Conservation (phyloP, 2,113 vertebrate genomes). For the Scomber scombrus region DNA sequence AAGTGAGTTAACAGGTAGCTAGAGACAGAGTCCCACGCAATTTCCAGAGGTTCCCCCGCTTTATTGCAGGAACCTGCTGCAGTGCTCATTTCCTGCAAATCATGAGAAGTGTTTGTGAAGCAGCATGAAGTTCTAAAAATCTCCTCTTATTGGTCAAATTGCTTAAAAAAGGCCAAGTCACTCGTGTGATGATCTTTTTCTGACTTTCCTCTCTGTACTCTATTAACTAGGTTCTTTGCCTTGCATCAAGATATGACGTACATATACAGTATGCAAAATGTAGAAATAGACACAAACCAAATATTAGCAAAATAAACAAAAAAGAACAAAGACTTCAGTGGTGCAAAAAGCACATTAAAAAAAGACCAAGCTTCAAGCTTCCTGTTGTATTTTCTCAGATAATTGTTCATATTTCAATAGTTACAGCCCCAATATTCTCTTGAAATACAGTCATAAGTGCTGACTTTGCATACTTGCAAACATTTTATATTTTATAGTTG, state of each 20-base stretch:
- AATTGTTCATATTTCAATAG: neutral
- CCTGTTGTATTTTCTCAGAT: neutral
- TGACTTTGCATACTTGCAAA: neutral
- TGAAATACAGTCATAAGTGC: neutral
- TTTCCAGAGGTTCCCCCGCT: neutral
- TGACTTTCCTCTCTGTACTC: neutral
- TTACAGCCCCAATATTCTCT: neutral
- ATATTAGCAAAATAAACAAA: neutral
- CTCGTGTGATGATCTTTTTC: neutral
- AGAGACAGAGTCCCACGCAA: slow-evolving; percentile 1
- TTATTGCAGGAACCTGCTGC: too few relatives aligned
- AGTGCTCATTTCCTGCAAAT: neutral
- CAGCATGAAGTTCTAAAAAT: neutral
- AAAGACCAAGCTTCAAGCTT: neutral
- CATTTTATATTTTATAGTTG: neutral
- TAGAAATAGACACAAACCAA: neutral
- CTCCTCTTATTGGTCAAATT: neutral
- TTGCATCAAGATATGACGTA: neutral
- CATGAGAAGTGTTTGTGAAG: neutral
- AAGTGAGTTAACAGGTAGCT: slow-evolving; percentile 75
- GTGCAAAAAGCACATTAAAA: neutral
- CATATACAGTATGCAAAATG: neutral
- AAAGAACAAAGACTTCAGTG: neutral
- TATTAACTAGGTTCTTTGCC: neutral
- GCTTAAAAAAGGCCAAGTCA: neutral